phyloP scores from a whole-genome alignment of 2,113 vertebrate species.

The Tympanuchus pallidicinctus region DNA sequence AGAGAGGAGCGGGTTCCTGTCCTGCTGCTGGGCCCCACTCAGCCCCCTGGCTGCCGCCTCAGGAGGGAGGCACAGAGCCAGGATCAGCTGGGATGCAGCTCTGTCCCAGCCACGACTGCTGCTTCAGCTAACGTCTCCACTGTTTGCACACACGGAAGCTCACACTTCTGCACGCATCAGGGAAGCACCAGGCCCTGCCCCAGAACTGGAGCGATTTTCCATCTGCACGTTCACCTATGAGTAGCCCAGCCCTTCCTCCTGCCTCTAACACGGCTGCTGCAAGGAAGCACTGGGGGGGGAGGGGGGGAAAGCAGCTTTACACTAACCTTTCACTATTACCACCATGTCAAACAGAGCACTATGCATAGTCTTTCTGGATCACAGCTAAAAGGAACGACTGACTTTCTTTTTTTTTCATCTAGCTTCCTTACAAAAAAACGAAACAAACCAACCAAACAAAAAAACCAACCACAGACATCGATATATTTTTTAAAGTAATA shows the following conservation, averaged over 20 bases:
- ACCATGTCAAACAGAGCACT: conserved; percentile 36
- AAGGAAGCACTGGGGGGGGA: not conserved
- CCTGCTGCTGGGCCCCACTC: not conserved
- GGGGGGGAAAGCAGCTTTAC: no score
- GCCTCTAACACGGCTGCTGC: not conserved
- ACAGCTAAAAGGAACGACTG: not conserved
- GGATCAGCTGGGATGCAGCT: not conserved
- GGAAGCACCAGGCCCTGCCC: not conserved
- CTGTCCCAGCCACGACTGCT: not conserved
- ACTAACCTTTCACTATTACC: not conserved
- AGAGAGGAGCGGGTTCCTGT: not conserved
- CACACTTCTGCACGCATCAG: not conserved
- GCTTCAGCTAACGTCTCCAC: not conserved
- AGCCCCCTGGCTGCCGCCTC: not conserved
- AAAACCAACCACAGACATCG: not conserved
- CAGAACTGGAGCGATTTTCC: not conserved
- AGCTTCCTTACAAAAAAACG: not conserved
- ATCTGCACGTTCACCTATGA: no score
- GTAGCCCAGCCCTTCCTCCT: not conserved
- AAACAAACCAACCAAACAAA: not conserved
- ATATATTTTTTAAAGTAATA: conserved; percentile 6
- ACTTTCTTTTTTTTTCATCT: accelerated
- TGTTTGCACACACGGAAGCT: not conserved
- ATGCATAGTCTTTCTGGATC: not conserved
- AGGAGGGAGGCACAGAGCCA: not conserved